Evolutionary conservation across 2,888 invertebrate genomes (phyloP).

Genomic region (Chelonus formosanus): DNA sequence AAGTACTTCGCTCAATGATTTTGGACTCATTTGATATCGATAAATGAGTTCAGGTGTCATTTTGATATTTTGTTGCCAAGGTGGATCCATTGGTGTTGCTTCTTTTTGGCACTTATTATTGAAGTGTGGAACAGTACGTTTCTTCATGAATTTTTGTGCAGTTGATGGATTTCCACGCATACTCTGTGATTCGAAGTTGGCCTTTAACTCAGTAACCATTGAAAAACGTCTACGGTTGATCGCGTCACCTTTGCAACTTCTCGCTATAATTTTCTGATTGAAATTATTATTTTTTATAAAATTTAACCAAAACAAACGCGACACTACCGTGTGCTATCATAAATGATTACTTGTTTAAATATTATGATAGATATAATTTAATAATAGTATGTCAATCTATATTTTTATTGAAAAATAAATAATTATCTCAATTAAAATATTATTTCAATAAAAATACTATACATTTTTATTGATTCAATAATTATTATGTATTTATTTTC

Average conservation of each 20-base stretch:
- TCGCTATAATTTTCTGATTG: conserved; percentile 16
- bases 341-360: too few relatives aligned
- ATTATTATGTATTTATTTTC: too few relatives aligned
- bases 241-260: conserved; percentile 17
- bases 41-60: conserved; percentile 76
- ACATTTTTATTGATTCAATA: too few relatives aligned
- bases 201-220: conserved; percentile 19
- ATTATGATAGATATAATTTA: too few relatives aligned
- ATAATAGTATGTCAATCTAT: too few relatives aligned
- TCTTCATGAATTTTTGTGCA: neutral
- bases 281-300: conserved; percentile 25
- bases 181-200: conserved; percentile 10
- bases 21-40: conserved; percentile 73
- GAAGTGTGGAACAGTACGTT: neutral
- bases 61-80: conserved; percentile 75
- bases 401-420: too few relatives aligned
- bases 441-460: too few relatives aligned
- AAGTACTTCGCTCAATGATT: conserved; percentile 71
- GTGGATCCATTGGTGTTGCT: conserved; percentile 66
- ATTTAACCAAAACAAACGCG: neutral
- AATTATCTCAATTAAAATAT: too few relatives aligned
- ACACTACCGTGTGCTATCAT: neutral
- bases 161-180: neutral
- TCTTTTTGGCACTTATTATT: neutral
- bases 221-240: conserved; percentile 11